Conservation (phyloP, 2,888 invertebrate species). For the Scaptomyza polygonia region DNA sequence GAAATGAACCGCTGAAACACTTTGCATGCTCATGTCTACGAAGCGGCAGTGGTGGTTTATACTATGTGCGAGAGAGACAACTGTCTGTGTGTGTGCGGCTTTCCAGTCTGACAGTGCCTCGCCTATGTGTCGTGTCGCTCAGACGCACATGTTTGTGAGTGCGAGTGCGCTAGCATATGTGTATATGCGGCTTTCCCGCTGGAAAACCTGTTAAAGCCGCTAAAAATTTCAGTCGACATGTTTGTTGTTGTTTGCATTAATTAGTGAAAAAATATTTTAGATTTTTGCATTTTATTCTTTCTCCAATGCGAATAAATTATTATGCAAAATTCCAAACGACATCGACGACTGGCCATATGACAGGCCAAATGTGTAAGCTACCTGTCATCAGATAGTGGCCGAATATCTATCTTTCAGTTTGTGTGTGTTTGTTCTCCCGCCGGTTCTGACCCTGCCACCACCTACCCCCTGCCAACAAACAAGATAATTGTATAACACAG, state of each 20-base stretch:
- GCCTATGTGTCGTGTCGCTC: conserved; percentile 55
- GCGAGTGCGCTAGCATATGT: conserved; percentile 55
- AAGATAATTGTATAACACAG: conserved; percentile 67
- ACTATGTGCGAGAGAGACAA: conserved; percentile 57
- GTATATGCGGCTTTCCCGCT: conserved; percentile 57
- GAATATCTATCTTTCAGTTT: conserved; percentile 9
- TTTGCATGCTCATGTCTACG: conserved; percentile 64
- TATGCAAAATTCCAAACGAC: conserved; percentile 66
- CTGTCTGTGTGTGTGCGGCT: conserved; percentile 50
- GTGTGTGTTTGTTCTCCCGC: conserved; percentile 15
- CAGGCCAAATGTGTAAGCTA: conserved; percentile 55
- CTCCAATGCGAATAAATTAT: conserved; percentile 60
- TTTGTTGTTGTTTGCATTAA: conserved; percentile 77
- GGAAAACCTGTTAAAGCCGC: conserved; percentile 80
- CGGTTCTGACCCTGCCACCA: conserved; percentile 1
- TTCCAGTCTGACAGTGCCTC: conserved; percentile 70
- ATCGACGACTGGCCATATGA: conserved; percentile 24
- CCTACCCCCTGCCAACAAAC: conserved; percentile 34
- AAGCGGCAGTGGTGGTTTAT: conserved; percentile 53
- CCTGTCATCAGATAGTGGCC: conserved; percentile 26
- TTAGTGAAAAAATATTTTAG: conserved; percentile 75
- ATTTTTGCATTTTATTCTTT: conserved; percentile 61
- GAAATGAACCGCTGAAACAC: conserved; percentile 75
- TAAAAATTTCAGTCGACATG: conserved; percentile 69
- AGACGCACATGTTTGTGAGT: conserved; percentile 46